phyloP scores from a whole-genome alignment of 2,888 invertebrate species.

The Cephus nigrinus region DNA sequence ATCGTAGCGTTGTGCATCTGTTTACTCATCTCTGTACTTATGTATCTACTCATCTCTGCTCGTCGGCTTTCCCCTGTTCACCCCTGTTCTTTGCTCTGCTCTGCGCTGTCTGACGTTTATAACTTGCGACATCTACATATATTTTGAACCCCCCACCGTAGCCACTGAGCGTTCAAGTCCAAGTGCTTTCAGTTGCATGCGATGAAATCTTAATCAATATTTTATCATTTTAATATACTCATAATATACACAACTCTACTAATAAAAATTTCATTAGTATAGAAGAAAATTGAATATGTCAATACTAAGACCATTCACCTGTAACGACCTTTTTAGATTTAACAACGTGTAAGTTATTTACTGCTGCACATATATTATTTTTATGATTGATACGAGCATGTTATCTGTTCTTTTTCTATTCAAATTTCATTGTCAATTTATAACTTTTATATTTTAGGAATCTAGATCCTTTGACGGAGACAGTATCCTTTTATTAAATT shows the following conservation, averaged over 20 bases:
- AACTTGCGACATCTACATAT: no score
- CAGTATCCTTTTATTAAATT: conserved; percentile 70
- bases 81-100: no score
- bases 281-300: conserved; percentile 74
- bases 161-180: not conserved
- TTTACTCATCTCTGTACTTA: no score
- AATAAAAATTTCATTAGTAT: not conserved
- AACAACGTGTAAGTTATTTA: conserved; percentile 87
- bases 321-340: conserved; percentile 94
- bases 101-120: no score
- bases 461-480: conserved; percentile 96
- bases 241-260: not conserved
- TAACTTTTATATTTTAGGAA: conserved; percentile 75
- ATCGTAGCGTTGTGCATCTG: no score
- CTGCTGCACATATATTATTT: conserved; percentile 16
- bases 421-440: not conserved
- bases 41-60: no score
- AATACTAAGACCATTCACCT: conserved; percentile 90
- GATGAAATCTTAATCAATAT: not conserved
- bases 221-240: not conserved
- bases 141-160: no score
- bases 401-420: conserved; percentile 12
- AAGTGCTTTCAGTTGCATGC: no score
- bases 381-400: conserved; percentile 12
- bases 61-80: no score